Evolutionary conservation across 2,113 vertebrate species (phyloP), one percentile per base, ranked within the genome.

Genomic region (Chinchilla lanigera): DNA sequence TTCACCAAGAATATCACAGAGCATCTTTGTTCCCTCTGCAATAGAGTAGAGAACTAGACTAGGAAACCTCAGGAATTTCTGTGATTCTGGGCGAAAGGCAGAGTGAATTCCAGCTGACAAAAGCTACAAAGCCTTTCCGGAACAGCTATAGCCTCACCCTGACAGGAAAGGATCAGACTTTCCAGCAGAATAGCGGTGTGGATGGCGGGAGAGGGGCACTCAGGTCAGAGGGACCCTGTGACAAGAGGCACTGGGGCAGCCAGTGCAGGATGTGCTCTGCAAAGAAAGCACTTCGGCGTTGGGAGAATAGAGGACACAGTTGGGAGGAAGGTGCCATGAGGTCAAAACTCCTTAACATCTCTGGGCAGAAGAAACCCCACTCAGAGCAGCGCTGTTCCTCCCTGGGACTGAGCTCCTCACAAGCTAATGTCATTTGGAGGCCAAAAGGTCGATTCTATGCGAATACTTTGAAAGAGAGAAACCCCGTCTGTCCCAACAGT

Each of bases 201-300:
- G 47, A 6, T 24, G 14, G 35, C 1, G 10, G 13, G 8, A 7
- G 7, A 3, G 7, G 2, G 20, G 17, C 12, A 3, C 7, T 20
- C 44, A 3, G 6, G 54, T 0, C 17, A 4, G 30, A 81, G 44
- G 41, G 4, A 19, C 12, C 35, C 11, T 5, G 65, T n/a, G 47
- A 7, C 19, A 10, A 14, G 16, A 85, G 38, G 26, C 60, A 44
- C 24, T 28, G 58, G 19, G 58, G 24, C 26, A 38, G 33, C 33
- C 33, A 38, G 35, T 0, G 9, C 8, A 41, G 56, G 22, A 1
- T 2, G 22, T 28, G 54, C 35, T 60, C 17, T 56, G 54, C 13
- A 22, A 7, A 19, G 24, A 35, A n/a, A 38, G 10, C n/a, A 13
- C 24, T 12, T 19, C 11, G 38, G 24, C 6, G 5, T 33, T 67